Evolutionary conservation across 2,888 invertebrate genomes (phyloP), one percentile per base, ranked within the genome.

Genomic region (Myopa tessellatipennis): DNA sequence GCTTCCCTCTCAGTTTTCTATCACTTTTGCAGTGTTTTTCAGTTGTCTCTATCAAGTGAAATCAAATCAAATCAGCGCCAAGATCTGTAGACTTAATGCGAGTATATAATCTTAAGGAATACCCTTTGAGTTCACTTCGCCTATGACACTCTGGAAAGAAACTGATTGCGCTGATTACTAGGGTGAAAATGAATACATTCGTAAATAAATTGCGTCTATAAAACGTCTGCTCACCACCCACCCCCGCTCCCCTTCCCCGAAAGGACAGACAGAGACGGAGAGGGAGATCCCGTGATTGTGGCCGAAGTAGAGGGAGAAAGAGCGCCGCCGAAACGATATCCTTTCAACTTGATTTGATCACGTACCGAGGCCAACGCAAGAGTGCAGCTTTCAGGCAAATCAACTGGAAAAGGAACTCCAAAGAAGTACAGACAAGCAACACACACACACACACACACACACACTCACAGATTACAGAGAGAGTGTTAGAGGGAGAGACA

Each of bases 331-430:
- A 77, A 80, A 73, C 77, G 78, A 80, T 80, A 82, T 81, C 88
- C 88, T 89, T 89, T 89, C 87, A 88, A 88, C 85, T 89, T 89
- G 89, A 89, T 89, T 89, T 89, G 88, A 89, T 89, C 88, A 88
- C 88, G 88, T 88, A 88, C 88, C 83, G 84, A 85, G 80, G 81
- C 83, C 83, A 83, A 85, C 81, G 60, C 55, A 26, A 26, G 60
- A 58, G 63, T 26, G 76, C 60, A 72, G 85, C 84, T 86, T 86
- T 85, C 84, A 85, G 83, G 83, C 84, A 85, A 86, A 86, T 85
- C 85, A 87, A 85, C 83, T 77, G 74, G 76, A 74, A 74, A 74
- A 74, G 78, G 45, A 74, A 70, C 18, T 18, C 45, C 1, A 6
- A 45, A 45, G 45, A 6, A 45, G 45, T 45, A 75, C 67, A 67